Percentiles rank a stretch among this genome's conserved stretches.
These are phyloP conservation scores for Apteryx mantelli DNA, from an alignment of 2,113 vertebrate genomes.

Conservation along the genomic window DNA sequence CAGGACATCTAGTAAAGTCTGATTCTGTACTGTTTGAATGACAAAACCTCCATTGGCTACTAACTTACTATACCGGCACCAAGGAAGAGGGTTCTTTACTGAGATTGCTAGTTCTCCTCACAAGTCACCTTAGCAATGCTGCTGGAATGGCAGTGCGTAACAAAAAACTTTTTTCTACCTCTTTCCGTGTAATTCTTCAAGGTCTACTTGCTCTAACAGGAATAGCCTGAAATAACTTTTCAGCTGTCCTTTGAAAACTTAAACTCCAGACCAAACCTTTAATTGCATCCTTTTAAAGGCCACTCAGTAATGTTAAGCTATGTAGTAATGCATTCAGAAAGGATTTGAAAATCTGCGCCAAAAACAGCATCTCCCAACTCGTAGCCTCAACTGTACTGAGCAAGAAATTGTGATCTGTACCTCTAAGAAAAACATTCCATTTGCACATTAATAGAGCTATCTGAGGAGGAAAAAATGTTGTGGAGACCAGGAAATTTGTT, in stretches of 20 bases:
- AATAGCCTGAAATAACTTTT: neutral
- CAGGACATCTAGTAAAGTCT: neutral
- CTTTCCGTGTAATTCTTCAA: neutral
- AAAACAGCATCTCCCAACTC: constrained; percentile 5
- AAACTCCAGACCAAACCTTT: neutral
- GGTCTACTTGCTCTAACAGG: neutral
- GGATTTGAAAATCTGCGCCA: neutral
- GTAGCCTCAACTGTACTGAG: neutral
- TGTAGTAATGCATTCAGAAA: neutral
- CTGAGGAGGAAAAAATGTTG: neutral
- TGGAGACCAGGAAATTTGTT: constrained; percentile 42
- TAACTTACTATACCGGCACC: neutral
- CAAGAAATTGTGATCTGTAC: constrained; percentile 12
- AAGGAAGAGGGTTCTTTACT: neutral
- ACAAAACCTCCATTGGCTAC: neutral
- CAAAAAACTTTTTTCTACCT: constrained; percentile 19
- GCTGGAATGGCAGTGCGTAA: neutral
- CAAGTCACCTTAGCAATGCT: neutral
- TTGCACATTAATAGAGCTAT: constrained; percentile 23
- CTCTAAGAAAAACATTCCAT: constrained; percentile 29
- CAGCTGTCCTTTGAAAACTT: neutral
- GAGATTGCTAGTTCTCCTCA: neutral
- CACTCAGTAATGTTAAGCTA: neutral
- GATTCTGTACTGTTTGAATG: neutral
- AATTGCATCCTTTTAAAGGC: neutral